phyloP scores from a whole-genome alignment of 2,888 invertebrate species.

The Nomada goodeniana region DNA sequence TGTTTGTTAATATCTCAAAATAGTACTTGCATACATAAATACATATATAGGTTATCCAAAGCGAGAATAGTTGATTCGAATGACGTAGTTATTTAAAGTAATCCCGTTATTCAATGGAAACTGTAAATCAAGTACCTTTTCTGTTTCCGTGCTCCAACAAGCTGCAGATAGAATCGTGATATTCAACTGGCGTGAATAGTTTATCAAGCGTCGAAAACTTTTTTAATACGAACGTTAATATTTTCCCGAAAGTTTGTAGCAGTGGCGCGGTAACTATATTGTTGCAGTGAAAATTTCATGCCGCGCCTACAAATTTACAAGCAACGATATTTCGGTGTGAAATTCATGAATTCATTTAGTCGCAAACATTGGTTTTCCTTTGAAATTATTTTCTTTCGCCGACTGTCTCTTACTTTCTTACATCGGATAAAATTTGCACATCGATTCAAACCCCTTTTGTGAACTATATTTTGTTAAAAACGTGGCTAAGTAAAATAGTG shows the following conservation, averaged over 20 bases:
- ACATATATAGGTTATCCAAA: constrained; percentile 9
- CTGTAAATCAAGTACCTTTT: constrained; percentile 39
- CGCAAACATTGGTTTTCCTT: too few relatives aligned
- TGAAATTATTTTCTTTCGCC: too few relatives aligned
- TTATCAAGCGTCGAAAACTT: constrained; percentile 28
- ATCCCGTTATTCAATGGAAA: constrained; percentile 45
- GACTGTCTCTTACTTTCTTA: too few relatives aligned
- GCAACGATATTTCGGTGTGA: background rate
- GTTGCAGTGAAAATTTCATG: background rate
- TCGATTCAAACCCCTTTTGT: background rate
- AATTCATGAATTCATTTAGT: background rate
- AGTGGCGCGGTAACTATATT: background rate
- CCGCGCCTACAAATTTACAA: background rate
- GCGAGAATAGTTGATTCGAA: constrained; percentile 24
- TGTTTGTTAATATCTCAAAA: background rate
- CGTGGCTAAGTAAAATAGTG: background rate
- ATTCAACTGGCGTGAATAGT: background rate
- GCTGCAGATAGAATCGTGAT: constrained; percentile 23
- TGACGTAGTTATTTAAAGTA: constrained; percentile 47
- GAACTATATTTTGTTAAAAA: background rate
- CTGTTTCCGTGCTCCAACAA: constrained; percentile 13
- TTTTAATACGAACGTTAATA: constrained; percentile 20
- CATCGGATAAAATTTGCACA: background rate
- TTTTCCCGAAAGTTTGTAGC: background rate
- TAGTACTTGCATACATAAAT: background rate